A percentile compares a stretch with the other conserved stretches of the same genome.
These are phyloP conservation scores for Toxostoma redivivum DNA, from an alignment of 2,113 vertebrate species.

Conservation along the genomic window DNA sequence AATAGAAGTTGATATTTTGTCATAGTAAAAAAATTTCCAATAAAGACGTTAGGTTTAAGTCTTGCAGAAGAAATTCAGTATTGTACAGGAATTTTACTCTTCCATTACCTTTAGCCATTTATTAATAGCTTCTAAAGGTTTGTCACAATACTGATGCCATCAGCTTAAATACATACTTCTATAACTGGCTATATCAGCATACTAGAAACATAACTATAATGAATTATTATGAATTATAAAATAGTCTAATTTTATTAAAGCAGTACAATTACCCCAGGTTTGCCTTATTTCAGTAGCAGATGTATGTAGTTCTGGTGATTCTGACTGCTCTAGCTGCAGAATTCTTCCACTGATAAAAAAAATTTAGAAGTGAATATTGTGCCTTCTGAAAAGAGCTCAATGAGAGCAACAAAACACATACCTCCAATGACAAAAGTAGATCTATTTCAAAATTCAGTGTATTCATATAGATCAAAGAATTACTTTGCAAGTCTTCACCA, in stretches of 20 bases:
- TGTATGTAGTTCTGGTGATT: not conserved
- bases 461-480: not conserved
- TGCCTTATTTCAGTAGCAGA: not conserved
- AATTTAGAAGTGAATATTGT: not conserved
- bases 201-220: not conserved
- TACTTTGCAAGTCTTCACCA: not conserved
- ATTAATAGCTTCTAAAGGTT: not conserved
- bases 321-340: not conserved
- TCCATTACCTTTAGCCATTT: not conserved
- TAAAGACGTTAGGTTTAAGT: not conserved
- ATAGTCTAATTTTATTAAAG: not conserved
- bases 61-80: not conserved
- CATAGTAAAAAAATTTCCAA: not conserved
- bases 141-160: not conserved
- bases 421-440: not conserved
- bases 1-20: not conserved
- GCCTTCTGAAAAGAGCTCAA: not conserved
- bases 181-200: not conserved
- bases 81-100: not conserved
- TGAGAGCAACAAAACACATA: fast-evolving
- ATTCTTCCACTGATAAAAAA: not conserved
- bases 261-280: not conserved
- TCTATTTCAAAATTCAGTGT: not conserved
- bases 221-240: not conserved
- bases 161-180: not conserved